phyloP scores from a whole-genome alignment of 1,140 invertebrate genomes.

The Lerema accius region DNA sequence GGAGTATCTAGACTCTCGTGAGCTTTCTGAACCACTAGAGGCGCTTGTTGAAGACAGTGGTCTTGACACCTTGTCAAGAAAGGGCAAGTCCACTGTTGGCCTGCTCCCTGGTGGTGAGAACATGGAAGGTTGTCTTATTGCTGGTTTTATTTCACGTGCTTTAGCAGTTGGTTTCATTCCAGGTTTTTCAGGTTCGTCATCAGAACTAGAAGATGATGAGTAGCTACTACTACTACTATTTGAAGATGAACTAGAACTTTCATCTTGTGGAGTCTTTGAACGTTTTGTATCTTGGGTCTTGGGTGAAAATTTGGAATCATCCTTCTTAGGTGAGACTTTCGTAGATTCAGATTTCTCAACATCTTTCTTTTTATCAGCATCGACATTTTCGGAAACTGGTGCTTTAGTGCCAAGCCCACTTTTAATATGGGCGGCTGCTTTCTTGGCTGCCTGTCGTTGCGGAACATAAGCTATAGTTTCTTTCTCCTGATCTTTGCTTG shows the following conservation, averaged over 20 bases:
- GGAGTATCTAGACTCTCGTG: constrained; percentile 69
- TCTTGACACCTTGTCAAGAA: constrained; percentile 85
- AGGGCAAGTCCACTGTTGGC: constrained; percentile 83
- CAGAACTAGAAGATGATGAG: constrained; percentile 80
- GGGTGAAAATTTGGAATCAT: constrained; percentile 68
- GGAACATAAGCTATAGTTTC: constrained; percentile 93
- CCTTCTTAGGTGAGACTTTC: constrained; percentile 72
- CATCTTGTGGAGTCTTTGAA: constrained; percentile 57
- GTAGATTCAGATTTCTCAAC: constrained; percentile 54
- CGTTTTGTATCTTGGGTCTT: constrained; percentile 74
- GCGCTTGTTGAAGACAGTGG: constrained; percentile 81
- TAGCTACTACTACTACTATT: constrained; percentile 76
- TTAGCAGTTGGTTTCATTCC: constrained; percentile 68
- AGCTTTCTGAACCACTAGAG: constrained; percentile 80
- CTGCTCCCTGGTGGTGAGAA: constrained; percentile 76
- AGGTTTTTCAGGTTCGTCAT: constrained; percentile 78
- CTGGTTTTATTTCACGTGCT: constrained; percentile 71
- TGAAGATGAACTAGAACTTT: constrained; percentile 79
- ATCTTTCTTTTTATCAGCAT: constrained; percentile 79
- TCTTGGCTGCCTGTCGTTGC: constrained; percentile 94
- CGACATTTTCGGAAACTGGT: constrained; percentile 74
- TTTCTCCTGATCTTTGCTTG: constrained; percentile 79
- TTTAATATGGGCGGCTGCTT: constrained; percentile 94
- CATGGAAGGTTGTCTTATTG: constrained; percentile 63
- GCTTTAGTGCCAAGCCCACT: constrained; percentile 88